Base-by-base conservation (phyloP, 1,140 invertebrate genomes). In the Phenacoccus solenopsis region DNA sequence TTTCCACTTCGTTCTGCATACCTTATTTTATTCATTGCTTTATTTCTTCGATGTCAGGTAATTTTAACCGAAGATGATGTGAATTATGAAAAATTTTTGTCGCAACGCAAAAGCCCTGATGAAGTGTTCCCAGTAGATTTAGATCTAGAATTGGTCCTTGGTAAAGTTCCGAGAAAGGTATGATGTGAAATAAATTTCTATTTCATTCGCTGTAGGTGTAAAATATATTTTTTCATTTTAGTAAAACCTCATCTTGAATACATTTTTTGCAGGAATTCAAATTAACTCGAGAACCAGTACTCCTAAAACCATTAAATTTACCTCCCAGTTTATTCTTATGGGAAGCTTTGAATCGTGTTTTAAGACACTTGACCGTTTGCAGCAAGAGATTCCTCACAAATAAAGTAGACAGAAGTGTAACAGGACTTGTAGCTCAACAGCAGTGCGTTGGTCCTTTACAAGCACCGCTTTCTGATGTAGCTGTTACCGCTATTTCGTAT, bases 361-460 rank as follows among this genome's bases (percentile, higher is more conserved):
- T 98, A 16, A 84, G 91, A 73, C 81, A 98, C 21, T 91, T 95
- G 0, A 87, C 92, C 5, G 95, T 99, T 25, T 91, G 87, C 56
- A 97, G 94, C 77, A 99, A 99, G 79, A 83, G 96, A 75, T 99
- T 93, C 78, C 82, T 98, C 0, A 98, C 94, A 0, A 98, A 93
- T 76, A 88, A 89, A 79, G 95, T 98, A 1, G 96, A 99, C 79
- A 84, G 96, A 67, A 97, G 93, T 78, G 96, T 98, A 0, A 93
- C 93, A n/a, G 96, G 95, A 25, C 81, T 98, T 24, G 85, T 98
- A 61, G 95, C 93, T 2, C 96, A 98, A 79, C 96, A 98, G 75
- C 96, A 99, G 78, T 98, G 96, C 79, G 93, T 98, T 67, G 96
- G 96, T 1, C 94, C 95, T 0, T 79, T 98, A 1, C 96, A 98